Base-by-base conservation (phyloP, 2,113 vertebrate genomes). In the Agelaius tricolor region DNA sequence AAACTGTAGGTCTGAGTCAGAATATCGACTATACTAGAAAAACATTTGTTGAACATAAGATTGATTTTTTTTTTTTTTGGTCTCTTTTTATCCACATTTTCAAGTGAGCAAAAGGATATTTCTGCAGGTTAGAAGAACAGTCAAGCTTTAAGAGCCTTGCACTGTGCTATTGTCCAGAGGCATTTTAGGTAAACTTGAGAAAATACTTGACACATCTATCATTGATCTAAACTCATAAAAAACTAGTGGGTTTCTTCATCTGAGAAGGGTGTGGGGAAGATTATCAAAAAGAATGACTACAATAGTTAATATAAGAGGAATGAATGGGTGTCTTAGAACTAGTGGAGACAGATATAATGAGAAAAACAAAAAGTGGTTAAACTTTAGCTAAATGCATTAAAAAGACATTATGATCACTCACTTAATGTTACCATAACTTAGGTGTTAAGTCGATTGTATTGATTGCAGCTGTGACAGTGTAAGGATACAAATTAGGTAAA, bases 401-500 rank as follows among this genome's bases (percentile, higher is more conserved):
- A 94, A 91, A 91, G 77, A 51, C 73, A 74, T 93, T 72, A 79
- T 78, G n/a, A 74, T 91, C 41, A 30, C 84, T 87, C 69, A 58
- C 15, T 90, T 61, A 71, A 30, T 27, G 78, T 62, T 91, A 66
- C 85, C 58, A 76, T 90, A 93, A 88, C 14, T 93, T 93, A 90
- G 74, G 41, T 3, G 4, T 79, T 62, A 52, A 82, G 37, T 96
- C 37, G 1, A 92, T 90, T 76, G 7, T 83, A 94, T 90, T 80
- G 88, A 92, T 69, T 95, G 46, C 54, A 85, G 22, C 58, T 80
- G 74, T 74, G 76, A 86, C 68, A 88, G 30, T 66, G 49, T 87
- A 62, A 93, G 67, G 67, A n/a, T 46, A 85, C 62, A 87, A 94
- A 81, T 95, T 84, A 91, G 18, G 62, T 41, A 88, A 96, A 76